Evolutionary conservation across 1,140 invertebrate species (phyloP).

Genomic region (Solenopsis invicta): DNA sequence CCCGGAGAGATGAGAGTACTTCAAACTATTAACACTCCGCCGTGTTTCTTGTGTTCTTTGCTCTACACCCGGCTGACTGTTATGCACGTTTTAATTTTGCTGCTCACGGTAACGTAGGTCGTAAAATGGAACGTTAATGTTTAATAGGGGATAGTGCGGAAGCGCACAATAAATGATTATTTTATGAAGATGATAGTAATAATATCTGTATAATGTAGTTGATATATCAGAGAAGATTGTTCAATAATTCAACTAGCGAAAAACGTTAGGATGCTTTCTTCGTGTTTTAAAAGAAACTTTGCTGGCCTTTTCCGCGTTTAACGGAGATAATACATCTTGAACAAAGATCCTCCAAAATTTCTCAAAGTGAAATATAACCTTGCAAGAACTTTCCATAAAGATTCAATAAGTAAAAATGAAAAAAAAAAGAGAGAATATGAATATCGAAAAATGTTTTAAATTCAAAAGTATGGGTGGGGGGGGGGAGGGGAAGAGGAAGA

Average conservation of each 20-base stretch:
- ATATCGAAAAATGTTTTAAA: slow-evolving; percentile 37
- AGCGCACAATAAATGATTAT: slow-evolving; percentile 35
- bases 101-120: background rate
- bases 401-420: background rate
- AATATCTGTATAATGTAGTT: slow-evolving; percentile 24
- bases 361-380: background rate
- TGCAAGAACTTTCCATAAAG: background rate
- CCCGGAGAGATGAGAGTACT: slow-evolving; percentile 31
- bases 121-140: slow-evolving; percentile 37
- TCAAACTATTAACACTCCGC: slow-evolving; percentile 42
- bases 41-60: slow-evolving; percentile 30
- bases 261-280: background rate
- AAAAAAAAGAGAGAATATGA: background rate
- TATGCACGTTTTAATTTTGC: slow-evolving; percentile 51
- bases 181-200: slow-evolving; percentile 34
- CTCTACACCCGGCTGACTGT: background rate
- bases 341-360: slow-evolving; percentile 1
- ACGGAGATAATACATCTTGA: slow-evolving; percentile 19
- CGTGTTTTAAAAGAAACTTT: background rate
- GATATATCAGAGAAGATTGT: slow-evolving; percentile 26
- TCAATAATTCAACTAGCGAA: slow-evolving; percentile 15
- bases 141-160: slow-evolving; percentile 7
- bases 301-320: background rate
- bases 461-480: background rate
- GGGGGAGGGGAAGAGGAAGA: background rate